These are phyloP conservation scores for Steinernema hermaphroditum DNA, from an alignment of 2,888 invertebrate genomes.

Conservation along the genomic window DNA sequence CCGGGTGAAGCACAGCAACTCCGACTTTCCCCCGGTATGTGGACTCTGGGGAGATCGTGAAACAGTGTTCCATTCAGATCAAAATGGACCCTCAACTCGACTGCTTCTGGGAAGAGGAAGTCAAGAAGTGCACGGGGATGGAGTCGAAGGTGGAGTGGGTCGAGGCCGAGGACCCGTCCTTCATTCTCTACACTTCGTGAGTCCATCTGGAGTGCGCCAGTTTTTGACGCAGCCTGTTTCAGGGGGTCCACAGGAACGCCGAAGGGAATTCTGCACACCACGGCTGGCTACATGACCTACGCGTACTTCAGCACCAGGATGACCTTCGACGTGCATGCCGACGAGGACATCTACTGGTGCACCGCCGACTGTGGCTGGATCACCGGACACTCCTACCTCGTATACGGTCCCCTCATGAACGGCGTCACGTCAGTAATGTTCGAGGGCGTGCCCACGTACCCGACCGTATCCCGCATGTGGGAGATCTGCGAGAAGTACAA, in stretches of 20 bases:
- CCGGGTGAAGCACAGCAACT: slow-evolving; percentile 70
- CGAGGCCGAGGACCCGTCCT: slow-evolving; percentile 91
- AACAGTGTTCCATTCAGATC: slow-evolving; percentile 35
- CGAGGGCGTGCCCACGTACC: slow-evolving; percentile 94
- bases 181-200: slow-evolving; percentile 82
- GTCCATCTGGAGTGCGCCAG: too few relatives aligned
- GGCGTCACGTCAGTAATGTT: slow-evolving; percentile 86
- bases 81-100: slow-evolving; percentile 73
- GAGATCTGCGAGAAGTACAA: slow-evolving; percentile 86
- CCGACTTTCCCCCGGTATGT: slow-evolving; percentile 44
- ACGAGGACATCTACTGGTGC: slow-evolving; percentile 76
- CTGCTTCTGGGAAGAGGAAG: slow-evolving; percentile 88
- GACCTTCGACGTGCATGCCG: slow-evolving; percentile 77
- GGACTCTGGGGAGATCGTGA: neutral
- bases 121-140: slow-evolving; percentile 77
- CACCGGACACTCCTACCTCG: slow-evolving; percentile 75
- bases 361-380: slow-evolving; percentile 88
- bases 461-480: slow-evolving; percentile 91
- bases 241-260: slow-evolving; percentile 94
- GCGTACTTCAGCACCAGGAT: slow-evolving; percentile 83
- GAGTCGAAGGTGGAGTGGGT: slow-evolving; percentile 93
- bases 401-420: slow-evolving; percentile 91
- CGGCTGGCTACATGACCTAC: slow-evolving; percentile 90
- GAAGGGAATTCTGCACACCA: slow-evolving; percentile 91
- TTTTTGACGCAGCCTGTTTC: too few relatives aligned